A percentile compares a stretch with the other conserved stretches of the same genome.
phyloP scores from a whole-genome alignment of 1,140 invertebrate genomes.

The Condylostylus longicornis region DNA sequence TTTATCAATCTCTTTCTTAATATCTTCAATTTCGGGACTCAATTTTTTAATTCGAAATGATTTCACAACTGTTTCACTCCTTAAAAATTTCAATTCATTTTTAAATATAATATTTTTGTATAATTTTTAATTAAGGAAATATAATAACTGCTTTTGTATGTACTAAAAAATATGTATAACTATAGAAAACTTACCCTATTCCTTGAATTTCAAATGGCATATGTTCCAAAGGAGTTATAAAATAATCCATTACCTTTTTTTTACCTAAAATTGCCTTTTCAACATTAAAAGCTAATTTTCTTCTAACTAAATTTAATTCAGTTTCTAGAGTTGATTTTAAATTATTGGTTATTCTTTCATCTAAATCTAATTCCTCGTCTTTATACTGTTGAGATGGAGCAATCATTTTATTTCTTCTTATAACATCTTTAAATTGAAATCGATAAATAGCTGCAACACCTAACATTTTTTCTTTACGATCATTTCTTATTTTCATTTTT shows the following conservation, averaged over 20 bases:
- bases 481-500: conserved; percentile 27
- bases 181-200: conserved; percentile 32
- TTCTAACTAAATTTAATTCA: conserved; percentile 41
- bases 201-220: conserved; percentile 44
- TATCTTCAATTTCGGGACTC: conserved; percentile 38
- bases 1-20: conserved; percentile 37
- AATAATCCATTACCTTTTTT: conserved; percentile 53
- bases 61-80: conserved; percentile 35
- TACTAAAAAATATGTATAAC: neutral
- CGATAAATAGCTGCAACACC: conserved; percentile 11
- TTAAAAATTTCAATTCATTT: too few relatives aligned
- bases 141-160: too few relatives aligned
- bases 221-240: conserved; percentile 48
- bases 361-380: conserved; percentile 43
- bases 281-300: conserved; percentile 44
- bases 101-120: too few relatives aligned
- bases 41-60: conserved; percentile 46
- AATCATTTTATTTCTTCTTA: conserved; percentile 41
- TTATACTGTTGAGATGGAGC: conserved; percentile 40
- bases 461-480: conserved; percentile 36
- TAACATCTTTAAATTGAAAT: conserved; percentile 7
- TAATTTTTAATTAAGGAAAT: too few relatives aligned
- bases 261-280: conserved; percentile 52
- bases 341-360: conserved; percentile 44
- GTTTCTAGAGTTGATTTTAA: conserved; percentile 41